Evolutionary conservation across 2,888 invertebrate genomes (phyloP), one percentile per base, ranked within the genome.

Genomic region (Drosophila bunnanda): DNA sequence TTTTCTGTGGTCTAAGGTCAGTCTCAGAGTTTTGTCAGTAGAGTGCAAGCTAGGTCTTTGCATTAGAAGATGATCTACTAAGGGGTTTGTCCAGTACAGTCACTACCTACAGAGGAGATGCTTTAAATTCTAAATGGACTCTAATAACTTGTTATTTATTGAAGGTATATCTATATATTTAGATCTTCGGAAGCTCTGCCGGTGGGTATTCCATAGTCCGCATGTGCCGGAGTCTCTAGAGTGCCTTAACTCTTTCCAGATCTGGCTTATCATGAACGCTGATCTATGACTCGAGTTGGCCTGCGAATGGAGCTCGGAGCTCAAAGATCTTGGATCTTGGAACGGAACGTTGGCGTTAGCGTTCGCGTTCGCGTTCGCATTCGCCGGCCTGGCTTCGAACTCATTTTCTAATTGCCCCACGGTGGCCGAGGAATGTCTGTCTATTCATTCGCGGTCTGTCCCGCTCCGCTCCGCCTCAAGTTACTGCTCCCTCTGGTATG

Each of bases 371-470:
- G 55, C 36, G 13, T 28, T 44, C 9, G 57, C 44, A 32, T 44
- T 43, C 44, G 46, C 68, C 34, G 65, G n/a, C 32, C 43, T 57
- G 57, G 68, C 64, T 76, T 83, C 87, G 82, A 85, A 83, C 83
- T 88, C 83, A 83, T 83, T 83, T 88, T 88, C 86, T 83, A 83
- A 83, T 83, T 83, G 83, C 83, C 83, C 82, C 80, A 83, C 88
- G 83, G 88, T 85, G 64, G 69, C 69, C 69, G 55, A 75, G 83
- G 83, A 85, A 85, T 83, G 80, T 82, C 79, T 79, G 68, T 81
- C 80, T 75, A 83, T 82, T 79, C 79, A 77, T 79, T 57, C 65
- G 74, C 67, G 60, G 67, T 68, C 77, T 52, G 32, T 25, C 2
- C 30, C 50, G 12, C n/a, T 7, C 28, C 25, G 4, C 25, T 15